Conservation (phyloP, 2,888 invertebrate species). For the Drosophila affinis region DNA sequence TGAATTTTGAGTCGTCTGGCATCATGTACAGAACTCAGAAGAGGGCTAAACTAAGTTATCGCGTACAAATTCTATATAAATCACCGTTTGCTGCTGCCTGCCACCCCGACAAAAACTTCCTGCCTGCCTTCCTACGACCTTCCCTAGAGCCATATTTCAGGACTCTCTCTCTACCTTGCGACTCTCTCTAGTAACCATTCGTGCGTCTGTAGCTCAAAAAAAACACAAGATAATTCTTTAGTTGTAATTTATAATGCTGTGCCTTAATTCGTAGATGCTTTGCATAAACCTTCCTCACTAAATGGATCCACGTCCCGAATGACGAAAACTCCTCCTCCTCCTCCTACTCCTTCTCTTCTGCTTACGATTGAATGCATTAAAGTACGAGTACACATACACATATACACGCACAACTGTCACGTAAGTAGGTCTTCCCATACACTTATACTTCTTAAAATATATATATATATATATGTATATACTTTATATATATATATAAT, state of each 20-base stretch:
- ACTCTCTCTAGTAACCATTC: constrained; percentile 35
- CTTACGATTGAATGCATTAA: constrained; percentile 24
- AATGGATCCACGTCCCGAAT: constrained; percentile 11
- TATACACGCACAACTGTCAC: constrained; percentile 64
- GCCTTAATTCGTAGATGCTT: constrained; percentile 70
- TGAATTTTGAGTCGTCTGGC: constrained; percentile 50
- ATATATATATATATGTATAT: constrained; percentile 34
- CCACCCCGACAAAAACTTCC: constrained; percentile 39
- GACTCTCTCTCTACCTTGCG: constrained; percentile 7
- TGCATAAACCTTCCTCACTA: constrained; percentile 52
- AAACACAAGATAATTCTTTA: constrained; percentile 43
- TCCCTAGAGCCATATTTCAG: constrained; percentile 18
- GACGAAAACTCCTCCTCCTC: background rate
- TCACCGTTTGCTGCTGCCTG: constrained; percentile 70
- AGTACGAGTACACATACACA: background rate
- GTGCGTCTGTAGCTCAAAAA: constrained; percentile 43
- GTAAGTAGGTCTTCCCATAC: constrained; percentile 56
- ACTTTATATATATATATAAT: constrained; percentile 32
- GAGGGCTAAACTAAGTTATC: constrained; percentile 57
- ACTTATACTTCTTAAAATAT: constrained; percentile 42
- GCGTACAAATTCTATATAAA: constrained; percentile 68
- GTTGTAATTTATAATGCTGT: constrained; percentile 60
- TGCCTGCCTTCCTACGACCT: background rate
- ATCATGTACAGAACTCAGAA: constrained; percentile 56
- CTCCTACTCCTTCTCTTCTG: background rate